Evolutionary conservation across 2,888 invertebrate genomes (phyloP).

Genomic region (Oithona nana): DNA sequence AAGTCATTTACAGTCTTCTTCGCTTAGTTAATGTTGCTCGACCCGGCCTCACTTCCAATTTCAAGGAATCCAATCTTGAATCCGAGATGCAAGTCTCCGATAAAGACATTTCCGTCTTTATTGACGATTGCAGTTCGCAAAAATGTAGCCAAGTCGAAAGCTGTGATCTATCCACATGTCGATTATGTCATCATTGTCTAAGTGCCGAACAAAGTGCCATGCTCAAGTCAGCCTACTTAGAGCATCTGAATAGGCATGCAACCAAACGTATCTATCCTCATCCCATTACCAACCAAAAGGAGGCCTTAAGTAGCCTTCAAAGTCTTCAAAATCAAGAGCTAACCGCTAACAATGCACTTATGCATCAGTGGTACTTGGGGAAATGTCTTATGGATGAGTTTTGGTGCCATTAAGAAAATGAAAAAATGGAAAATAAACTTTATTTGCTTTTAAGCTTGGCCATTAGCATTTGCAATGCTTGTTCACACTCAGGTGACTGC

Average conservation of each 20-base stretch:
- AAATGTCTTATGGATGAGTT: slow-evolving; percentile 59
- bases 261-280: slow-evolving; percentile 66
- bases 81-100: slow-evolving; percentile 48
- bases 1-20: slow-evolving; percentile 66
- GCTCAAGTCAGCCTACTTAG: slow-evolving; percentile 49
- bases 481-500: neutral
- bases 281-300: slow-evolving; percentile 20
- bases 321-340: slow-evolving; percentile 32
- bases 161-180: slow-evolving; percentile 48
- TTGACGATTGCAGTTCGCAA: slow-evolving; percentile 41
- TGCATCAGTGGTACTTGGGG: slow-evolving; percentile 66
- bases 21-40: slow-evolving; percentile 48
- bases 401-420: slow-evolving; percentile 42
- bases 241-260: slow-evolving; percentile 58
- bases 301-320: slow-evolving; percentile 19
- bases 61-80: slow-evolving; percentile 27
- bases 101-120: slow-evolving; percentile 57
- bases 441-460: neutral
- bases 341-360: slow-evolving; percentile 47
- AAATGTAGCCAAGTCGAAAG: slow-evolving; percentile 29
- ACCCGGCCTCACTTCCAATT: slow-evolving; percentile 14
- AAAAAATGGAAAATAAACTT: neutral
- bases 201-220: slow-evolving; percentile 36
- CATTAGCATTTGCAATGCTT: neutral
- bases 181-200: slow-evolving; percentile 58